phyloP scores from a whole-genome alignment of 2,797 vertebrate genomes.

The Alauda arvensis region DNA sequence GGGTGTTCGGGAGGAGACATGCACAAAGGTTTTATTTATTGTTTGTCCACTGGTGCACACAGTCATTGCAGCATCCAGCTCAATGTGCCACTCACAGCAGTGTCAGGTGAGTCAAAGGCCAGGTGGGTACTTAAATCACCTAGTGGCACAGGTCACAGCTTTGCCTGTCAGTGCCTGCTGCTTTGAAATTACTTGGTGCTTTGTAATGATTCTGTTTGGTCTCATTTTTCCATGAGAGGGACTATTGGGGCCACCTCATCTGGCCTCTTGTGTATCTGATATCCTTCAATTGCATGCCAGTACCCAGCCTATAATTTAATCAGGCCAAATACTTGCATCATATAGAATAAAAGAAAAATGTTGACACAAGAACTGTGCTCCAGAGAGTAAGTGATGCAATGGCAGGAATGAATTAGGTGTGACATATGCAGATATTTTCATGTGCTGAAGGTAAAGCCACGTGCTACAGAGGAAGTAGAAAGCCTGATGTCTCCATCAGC shows the following conservation, averaged over 20 bases:
- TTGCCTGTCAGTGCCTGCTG: background rate
- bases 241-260: background rate
- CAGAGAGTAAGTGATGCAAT: background rate
- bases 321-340: background rate
- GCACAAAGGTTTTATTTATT: background rate
- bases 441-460: background rate
- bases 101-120: background rate
- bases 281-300: background rate
- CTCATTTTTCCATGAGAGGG: background rate
- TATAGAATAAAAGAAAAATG: background rate
- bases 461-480: background rate
- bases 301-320: background rate
- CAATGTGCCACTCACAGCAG: background rate
- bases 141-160: background rate
- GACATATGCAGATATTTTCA: background rate
- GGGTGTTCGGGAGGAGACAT: background rate
- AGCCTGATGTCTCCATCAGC: background rate
- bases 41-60: background rate
- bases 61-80: background rate
- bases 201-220: background rate
- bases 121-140: background rate
- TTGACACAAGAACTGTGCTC: background rate
- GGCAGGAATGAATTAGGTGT: background rate
- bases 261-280: background rate
- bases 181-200: background rate